A percentile compares a stretch with the other conserved stretches of the same genome.
These are phyloP conservation scores for Andrena bicolor DNA, from an alignment of 2,888 invertebrate genomes.

Conservation along the genomic window DNA sequence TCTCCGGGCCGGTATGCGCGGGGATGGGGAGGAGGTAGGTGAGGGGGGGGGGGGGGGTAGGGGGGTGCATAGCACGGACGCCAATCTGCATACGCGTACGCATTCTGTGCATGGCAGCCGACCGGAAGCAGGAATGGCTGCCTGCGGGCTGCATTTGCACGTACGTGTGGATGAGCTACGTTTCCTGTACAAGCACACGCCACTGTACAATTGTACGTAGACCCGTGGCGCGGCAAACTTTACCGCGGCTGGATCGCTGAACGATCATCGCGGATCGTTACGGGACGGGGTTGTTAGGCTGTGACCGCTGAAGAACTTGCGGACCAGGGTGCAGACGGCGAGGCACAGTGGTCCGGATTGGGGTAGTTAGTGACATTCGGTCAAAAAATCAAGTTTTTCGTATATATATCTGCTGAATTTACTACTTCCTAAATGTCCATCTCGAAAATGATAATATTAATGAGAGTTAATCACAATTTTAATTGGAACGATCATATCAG, in stretches of 20 bases:
- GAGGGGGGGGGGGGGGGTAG: no score
- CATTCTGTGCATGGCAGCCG: slow-evolving; percentile 77
- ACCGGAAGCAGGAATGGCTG: slow-evolving; percentile 76
- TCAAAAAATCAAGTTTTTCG: no score
- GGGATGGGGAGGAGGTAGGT: not conserved
- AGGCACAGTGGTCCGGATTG: not conserved
- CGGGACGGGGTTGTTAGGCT: slow-evolving; percentile 19
- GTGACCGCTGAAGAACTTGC: slow-evolving; percentile 7
- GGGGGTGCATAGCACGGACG: slow-evolving; percentile 61
- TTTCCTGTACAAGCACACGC: slow-evolving; percentile 61
- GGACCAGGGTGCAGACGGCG: not conserved
- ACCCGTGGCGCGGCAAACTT: slow-evolving; percentile 56
- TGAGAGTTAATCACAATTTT: no score
- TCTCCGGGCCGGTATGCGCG: slow-evolving; percentile 64
- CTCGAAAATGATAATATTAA: no score
- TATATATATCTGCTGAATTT: no score
- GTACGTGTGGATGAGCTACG: slow-evolving; percentile 63
- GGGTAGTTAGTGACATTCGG: no score
- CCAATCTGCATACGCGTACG: slow-evolving; percentile 74
- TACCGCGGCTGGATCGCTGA: slow-evolving; percentile 42
- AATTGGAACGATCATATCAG: no score
- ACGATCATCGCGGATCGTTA: slow-evolving; percentile 51
- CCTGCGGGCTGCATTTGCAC: slow-evolving; percentile 70
- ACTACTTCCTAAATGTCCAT: no score
- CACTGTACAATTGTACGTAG: slow-evolving; percentile 44